A percentile compares a stretch with the other conserved stretches of the same genome.
These are phyloP conservation scores for Pogonophryne albipinna DNA, from an alignment of 2,797 vertebrate species.

Conservation along the genomic window DNA sequence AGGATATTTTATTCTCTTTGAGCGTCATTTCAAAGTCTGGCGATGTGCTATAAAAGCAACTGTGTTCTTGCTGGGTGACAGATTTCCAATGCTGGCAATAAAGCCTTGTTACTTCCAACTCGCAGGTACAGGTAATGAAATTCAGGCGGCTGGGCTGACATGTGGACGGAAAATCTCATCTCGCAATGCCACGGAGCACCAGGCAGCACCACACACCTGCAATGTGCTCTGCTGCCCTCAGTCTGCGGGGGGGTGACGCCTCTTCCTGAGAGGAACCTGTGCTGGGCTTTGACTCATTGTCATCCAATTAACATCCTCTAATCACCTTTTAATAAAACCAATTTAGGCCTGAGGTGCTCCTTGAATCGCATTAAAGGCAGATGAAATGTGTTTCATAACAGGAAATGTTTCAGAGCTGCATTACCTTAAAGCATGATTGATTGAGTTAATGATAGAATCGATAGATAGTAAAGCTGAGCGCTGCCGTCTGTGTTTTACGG, in stretches of 20 bases:
- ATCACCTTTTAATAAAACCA: constrained; percentile 64
- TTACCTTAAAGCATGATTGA: constrained; percentile 28
- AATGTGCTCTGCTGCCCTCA: constrained; percentile 54
- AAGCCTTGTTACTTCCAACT: constrained; percentile 65
- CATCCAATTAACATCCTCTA: constrained; percentile 57
- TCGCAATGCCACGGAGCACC: constrained; percentile 55
- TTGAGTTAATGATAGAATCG: constrained; percentile 48
- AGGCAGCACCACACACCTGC: constrained; percentile 45
- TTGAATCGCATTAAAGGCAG: constrained; percentile 25
- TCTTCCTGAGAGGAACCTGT: constrained; percentile 46
- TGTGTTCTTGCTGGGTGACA: constrained; percentile 52
- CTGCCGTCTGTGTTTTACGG: constrained; percentile 45
- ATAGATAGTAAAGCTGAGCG: constrained; percentile 43
- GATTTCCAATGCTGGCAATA: constrained; percentile 61
- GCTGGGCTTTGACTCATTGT: constrained; percentile 43
- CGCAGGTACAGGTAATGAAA: constrained; percentile 67
- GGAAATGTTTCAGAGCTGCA: constrained; percentile 19
- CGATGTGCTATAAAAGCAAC: constrained; percentile 52
- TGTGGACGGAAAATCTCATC: constrained; percentile 68
- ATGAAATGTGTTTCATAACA: constrained; percentile 43
- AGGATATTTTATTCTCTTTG: constrained; percentile 26
- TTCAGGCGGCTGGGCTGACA: constrained; percentile 44
- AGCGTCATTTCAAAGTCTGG: constrained; percentile 23
- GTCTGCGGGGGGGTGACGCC: constrained; percentile 32
- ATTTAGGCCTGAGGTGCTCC: constrained; percentile 48